Evolutionary conservation across 2,113 vertebrate species (phyloP), one percentile per base, ranked within the genome.

Genomic region (Sturnira hondurensis): DNA sequence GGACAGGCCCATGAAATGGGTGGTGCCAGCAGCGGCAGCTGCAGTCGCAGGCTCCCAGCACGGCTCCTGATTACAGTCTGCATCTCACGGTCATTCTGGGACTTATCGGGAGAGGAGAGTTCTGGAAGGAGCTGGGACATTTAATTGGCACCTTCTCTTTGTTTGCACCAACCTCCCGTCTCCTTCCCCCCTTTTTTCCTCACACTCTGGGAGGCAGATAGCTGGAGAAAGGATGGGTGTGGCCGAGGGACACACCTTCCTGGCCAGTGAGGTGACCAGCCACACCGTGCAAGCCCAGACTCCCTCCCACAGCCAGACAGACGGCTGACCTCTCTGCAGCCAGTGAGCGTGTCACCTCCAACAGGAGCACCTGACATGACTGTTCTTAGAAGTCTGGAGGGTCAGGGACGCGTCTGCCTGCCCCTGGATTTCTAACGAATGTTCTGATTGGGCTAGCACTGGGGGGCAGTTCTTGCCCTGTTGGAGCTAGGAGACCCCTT

Each of bases 41-140:
- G 26, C 58, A 28, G 58, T 61, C 26, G 0, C 58, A 26, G 41
- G 15, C 22, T 12, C 31, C 16, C 4, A 38, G 33, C 17, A 5
- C 14, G 14, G 12, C 20, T n/a, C 2, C 28, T 0, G 6, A 8
- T 3, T 4, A 11, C 2, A 4, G 4, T 1, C 0, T 1, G 33
- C 4, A 0, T 7, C 38, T 47, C 5, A 0, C 0, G 10, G 15
- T 56, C 28, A 1, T 5, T 22, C 10, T 22, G 52, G 31, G 6
- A 33, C 31, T 5, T 16, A 11, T 2, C 2, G 4, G 0, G 67
- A 5, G 47, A 8, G 56, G 83, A 70, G 20, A 26, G n/a, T 58
- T 86, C 54, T 24, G 16, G 88, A 82, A 89, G 80, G 74, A 71
- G 2, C 50, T 1, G 16, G 52, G 26, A 45, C 20, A 4, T n/a